These are phyloP conservation scores for Candoia aspera DNA, from an alignment of 2,113 vertebrate species.

Conservation along the genomic window DNA sequence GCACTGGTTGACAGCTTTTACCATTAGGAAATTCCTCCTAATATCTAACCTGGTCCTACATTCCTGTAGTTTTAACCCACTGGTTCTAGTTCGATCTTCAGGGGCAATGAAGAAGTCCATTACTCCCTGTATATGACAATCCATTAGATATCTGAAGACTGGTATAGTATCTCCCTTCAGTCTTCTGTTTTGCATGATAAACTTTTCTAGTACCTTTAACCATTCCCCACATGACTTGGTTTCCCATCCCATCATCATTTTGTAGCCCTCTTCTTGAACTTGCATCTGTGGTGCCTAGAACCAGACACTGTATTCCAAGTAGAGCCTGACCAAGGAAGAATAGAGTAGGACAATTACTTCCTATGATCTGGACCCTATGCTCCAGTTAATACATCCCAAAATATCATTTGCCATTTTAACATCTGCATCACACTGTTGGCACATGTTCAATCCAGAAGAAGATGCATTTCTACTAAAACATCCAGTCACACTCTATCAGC, in stretches of 20 bases:
- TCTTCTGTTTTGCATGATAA: not conserved
- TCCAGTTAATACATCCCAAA: not conserved
- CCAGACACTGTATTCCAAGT: not conserved
- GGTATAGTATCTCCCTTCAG: not conserved
- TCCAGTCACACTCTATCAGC: too few species aligned
- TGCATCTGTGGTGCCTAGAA: not conserved
- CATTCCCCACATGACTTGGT: not conserved
- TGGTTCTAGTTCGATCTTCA: not conserved
- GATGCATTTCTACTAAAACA: too few species aligned
- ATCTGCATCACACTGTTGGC: not conserved
- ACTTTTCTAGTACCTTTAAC: not conserved
- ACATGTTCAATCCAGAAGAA: too few species aligned
- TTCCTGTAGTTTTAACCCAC: not conserved
- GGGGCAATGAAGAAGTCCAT: not conserved
- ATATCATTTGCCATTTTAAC: not conserved
- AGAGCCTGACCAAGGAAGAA: not conserved
- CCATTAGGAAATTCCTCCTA: not conserved
- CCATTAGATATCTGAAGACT: not conserved
- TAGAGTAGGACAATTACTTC: not conserved
- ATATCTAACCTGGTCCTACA: not conserved
- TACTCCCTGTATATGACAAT: not conserved
- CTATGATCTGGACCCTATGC: not conserved
- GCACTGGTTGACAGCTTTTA: not conserved
- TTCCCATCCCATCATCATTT: not conserved
- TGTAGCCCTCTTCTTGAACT: not conserved